phyloP scores from a whole-genome alignment of 2,888 invertebrate genomes.

The Tiliacea citrago region DNA sequence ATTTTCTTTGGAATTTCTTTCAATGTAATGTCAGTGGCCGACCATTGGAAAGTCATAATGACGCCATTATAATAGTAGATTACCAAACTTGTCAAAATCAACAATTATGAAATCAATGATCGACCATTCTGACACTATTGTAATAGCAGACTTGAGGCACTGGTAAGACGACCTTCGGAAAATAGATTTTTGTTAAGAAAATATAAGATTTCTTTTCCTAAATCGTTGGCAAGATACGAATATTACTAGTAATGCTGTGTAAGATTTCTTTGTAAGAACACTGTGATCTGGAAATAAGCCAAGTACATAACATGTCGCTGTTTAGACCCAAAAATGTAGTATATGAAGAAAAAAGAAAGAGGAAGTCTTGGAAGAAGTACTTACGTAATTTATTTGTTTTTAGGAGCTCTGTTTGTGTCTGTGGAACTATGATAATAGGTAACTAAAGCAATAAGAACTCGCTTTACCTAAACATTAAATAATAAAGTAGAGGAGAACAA shows the following conservation, averaged over 20 bases:
- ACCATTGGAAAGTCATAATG: no score
- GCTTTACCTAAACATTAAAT: not conserved
- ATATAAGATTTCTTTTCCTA: slow-evolving; percentile 40
- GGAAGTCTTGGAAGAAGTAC: slow-evolving; percentile 8
- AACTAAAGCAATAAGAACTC: not conserved
- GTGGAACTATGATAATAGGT: not conserved
- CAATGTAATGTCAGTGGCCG: no score
- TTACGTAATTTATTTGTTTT: slow-evolving; percentile 7
- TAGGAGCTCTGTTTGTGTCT: not conserved
- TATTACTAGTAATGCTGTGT: slow-evolving; percentile 43
- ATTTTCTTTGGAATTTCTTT: no score
- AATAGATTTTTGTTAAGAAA: slow-evolving; percentile 29
- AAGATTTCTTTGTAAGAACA: slow-evolving; percentile 53
- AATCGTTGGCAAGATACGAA: slow-evolving; percentile 56
- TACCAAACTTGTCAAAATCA: no score
- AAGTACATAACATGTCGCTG: slow-evolving; percentile 46
- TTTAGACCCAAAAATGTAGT: slow-evolving; percentile 32
- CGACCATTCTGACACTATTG: no score
- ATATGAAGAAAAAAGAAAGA: slow-evolving; percentile 17
- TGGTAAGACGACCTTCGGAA: slow-evolving; percentile 16
- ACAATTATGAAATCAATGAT: no score
- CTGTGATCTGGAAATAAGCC: slow-evolving; percentile 60
- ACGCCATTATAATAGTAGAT: no score
- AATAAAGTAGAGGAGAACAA: not conserved
- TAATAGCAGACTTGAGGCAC: no score